These are phyloP conservation scores for Gymnarchus niloticus DNA, from an alignment of 2,113 vertebrate species.

Conservation along the genomic window DNA sequence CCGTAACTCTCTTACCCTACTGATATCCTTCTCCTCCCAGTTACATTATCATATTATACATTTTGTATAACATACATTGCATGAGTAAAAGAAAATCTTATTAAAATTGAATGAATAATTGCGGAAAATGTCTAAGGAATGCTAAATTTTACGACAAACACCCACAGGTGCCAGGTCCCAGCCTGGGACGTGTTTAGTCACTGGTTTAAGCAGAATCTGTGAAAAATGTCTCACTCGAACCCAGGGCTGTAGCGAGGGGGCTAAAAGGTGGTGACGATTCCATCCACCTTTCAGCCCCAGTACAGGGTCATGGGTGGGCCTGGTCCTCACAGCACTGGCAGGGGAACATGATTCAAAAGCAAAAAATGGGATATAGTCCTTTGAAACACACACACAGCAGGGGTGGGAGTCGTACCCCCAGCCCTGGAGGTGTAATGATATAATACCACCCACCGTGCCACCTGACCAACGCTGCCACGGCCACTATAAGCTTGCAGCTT, in stretches of 20 bases:
- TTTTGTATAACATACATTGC: neutral
- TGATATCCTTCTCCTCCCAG: neutral
- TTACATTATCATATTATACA: neutral
- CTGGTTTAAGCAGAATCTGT: neutral
- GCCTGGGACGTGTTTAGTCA: neutral
- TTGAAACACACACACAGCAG: neutral
- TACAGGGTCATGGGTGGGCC: no score
- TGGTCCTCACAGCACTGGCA: no score
- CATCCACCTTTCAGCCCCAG: no score
- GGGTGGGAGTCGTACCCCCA: neutral
- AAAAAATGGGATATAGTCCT: no score
- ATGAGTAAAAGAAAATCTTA: no score
- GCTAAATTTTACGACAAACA: neutral
- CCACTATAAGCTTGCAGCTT: neutral
- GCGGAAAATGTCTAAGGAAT: neutral
- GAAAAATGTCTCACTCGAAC: neutral
- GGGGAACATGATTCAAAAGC: no score
- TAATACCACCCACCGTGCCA: neutral
- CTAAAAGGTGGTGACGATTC: no score
- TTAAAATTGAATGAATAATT: neutral
- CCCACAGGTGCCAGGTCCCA: neutral
- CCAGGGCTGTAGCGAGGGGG: neutral
- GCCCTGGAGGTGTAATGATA: neutral
- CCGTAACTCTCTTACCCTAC: neutral
- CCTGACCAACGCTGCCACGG: neutral